Evolutionary conservation across 1,140 invertebrate species (phyloP), one percentile per base, ranked within the genome.

Genomic region (Latrodectus geometricus): DNA sequence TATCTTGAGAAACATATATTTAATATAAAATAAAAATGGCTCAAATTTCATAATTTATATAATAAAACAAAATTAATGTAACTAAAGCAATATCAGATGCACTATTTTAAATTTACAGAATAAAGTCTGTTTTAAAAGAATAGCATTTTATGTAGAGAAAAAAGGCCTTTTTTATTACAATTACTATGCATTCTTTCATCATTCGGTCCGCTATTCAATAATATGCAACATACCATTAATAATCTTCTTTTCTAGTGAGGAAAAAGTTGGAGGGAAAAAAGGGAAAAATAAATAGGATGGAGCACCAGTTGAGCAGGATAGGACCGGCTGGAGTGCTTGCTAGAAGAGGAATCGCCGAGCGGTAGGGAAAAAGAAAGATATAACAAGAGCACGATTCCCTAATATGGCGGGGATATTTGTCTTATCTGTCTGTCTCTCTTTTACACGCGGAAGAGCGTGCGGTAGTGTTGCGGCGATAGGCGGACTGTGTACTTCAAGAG

Each of bases 361-460:
- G 66, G 61, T 49, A 52, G 73, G 35, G 49, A 81, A 81, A 81
- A 50, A 81, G 35, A 21, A 70, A 65, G 70, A 74, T 17, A 66
- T 61, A 79, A 48, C 69, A 70, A 48, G 20, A 70, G 69, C 35
- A 21, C 12, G 77, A 48, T 9, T 68, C 70, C 70, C 54, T 83
- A 83, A 83, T 83, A 83, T 83, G 69, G 70, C 69, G 11, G 17
- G 70, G 48, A 74, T 83, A 83, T 83, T 83, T 83, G 80, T 83
- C 80, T 83, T 81, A 81, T 83, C 80, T 74, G 21, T 73, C 70
- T 66, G 8, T 56, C 35, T 12, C n/a, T 78, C 15, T 17, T 14
- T 11, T 61, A 20, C 23, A 61, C 35, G 17, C 54, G 54, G 17
- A 61, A 61, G 20, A 68, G 20, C 66, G 17, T 68, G 17, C 12